Percentiles rank a stretch among this genome's conserved stretches.
These are phyloP conservation scores for Hoplostethus atlanticus DNA, from an alignment of 2,797 vertebrate genomes.

Conservation along the genomic window DNA sequence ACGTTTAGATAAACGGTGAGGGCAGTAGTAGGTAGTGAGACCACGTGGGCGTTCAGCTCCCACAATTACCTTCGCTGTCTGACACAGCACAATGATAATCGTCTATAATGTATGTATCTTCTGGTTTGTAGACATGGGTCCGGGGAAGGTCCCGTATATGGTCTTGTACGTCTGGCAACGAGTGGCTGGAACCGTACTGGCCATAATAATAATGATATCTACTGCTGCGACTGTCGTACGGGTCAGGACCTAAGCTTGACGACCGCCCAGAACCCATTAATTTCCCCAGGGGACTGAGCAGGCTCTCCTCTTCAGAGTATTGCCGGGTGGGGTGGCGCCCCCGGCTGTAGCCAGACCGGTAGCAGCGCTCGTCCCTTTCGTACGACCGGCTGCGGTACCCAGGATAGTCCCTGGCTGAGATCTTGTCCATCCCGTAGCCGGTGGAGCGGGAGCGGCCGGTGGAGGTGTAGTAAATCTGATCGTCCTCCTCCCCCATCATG, in stretches of 20 bases:
- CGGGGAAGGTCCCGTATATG: constrained; percentile 95
- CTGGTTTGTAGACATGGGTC: constrained; percentile 96
- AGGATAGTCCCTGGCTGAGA: constrained; percentile 87
- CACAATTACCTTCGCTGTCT: constrained; percentile 99
- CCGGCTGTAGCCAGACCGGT: constrained; percentile 87
- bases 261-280: constrained; percentile 88
- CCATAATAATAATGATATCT: constrained; percentile 82
- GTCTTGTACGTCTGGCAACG: constrained; percentile 98
- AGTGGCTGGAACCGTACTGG: constrained; percentile 98
- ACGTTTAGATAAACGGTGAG: constrained; percentile 81
- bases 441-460: constrained; percentile 91
- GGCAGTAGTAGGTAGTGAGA: constrained; percentile 83
- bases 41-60: constrained; percentile 85
- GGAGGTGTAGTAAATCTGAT: constrained; percentile 87
- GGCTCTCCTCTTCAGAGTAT: constrained; percentile 95
- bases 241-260: constrained; percentile 84
- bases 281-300: constrained; percentile 91
- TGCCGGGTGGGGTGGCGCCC: constrained; percentile 89
- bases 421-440: constrained; percentile 92
- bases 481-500: constrained; percentile 88
- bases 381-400: constrained; percentile 93
- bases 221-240: constrained; percentile 88
- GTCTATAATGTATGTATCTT: constrained; percentile 98
- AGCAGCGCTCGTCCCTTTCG: constrained; percentile 88
- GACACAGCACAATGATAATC: constrained; percentile 99